Percentiles rank a stretch among this genome's conserved stretches.
Conservation (phyloP, 2,888 invertebrate species). For the Dryococelus australis region DNA sequence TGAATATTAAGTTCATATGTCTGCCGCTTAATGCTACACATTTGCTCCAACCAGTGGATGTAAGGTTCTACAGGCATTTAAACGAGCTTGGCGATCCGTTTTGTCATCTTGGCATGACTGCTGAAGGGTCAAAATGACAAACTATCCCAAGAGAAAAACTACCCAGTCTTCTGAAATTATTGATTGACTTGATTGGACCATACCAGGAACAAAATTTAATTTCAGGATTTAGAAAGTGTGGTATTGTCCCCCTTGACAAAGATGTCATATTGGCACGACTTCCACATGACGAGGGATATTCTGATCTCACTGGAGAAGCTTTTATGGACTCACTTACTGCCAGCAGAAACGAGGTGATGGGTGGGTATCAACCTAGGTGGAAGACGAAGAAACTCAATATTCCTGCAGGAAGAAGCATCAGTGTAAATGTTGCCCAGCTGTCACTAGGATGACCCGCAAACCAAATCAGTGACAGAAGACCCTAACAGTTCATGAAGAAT, state of each 20-base stretch:
- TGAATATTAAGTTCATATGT: not conserved
- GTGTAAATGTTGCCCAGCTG: not conserved
- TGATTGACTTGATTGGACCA: not conserved
- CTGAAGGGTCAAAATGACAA: not conserved
- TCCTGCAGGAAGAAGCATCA: not conserved
- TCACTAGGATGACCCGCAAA: not conserved
- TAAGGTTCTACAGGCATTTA: not conserved
- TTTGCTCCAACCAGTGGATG: not conserved
- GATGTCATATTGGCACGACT: not conserved
- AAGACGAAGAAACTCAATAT: not conserved
- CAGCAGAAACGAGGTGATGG: not conserved
- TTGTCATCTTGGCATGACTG: not conserved
- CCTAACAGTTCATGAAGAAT: constrained; percentile 2
- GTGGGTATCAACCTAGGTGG: not conserved
- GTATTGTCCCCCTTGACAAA: not conserved
- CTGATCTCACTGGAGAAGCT: not conserved
- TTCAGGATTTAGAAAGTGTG: not conserved
- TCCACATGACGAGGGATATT: not conserved
- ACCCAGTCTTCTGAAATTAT: not conserved
- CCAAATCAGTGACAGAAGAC: not conserved
- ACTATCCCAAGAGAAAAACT: not conserved
- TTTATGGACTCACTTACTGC: not conserved
- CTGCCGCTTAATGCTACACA: not conserved
- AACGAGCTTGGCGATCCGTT: not conserved
- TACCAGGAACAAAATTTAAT: not conserved